Evolutionary conservation across 2,113 vertebrate genomes (phyloP).

Genomic region (Xiphorhynchus elegans): DNA sequence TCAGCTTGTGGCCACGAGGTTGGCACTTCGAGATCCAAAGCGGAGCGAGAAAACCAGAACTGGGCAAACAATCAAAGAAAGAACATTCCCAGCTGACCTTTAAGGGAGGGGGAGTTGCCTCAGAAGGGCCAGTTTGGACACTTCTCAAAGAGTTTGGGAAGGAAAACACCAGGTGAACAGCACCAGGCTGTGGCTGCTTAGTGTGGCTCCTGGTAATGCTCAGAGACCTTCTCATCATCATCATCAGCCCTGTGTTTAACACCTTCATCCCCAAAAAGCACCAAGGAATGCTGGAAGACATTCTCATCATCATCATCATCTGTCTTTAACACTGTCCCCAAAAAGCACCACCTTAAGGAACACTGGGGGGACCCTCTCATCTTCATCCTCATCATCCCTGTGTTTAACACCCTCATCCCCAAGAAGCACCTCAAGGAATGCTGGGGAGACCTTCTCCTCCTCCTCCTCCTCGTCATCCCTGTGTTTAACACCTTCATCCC

Average conservation of each 20-base stretch:
- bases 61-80: background rate
- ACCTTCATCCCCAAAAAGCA: background rate
- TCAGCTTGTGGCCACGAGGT: background rate
- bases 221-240: background rate
- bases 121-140: background rate
- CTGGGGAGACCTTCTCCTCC: background rate
- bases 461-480: too few relatives aligned
- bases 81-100: slow-evolving; percentile 24
- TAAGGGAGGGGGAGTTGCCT: background rate
- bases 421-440: background rate
- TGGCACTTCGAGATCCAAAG: background rate
- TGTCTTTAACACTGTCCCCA: too few relatives aligned
- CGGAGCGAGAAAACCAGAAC: background rate
- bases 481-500: rapidly evolving
- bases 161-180: background rate
- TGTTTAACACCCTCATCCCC: too few relatives aligned
- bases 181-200: background rate
- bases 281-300: background rate
- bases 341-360: background rate
- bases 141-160: background rate
- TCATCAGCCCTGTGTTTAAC: rapidly evolving
- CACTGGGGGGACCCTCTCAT: background rate
- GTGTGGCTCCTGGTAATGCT: background rate
- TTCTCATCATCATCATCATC: background rate
- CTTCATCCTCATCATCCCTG: too few relatives aligned